Conservation (phyloP, 2,113 vertebrate species). For the Emydura subglobosa region DNA sequence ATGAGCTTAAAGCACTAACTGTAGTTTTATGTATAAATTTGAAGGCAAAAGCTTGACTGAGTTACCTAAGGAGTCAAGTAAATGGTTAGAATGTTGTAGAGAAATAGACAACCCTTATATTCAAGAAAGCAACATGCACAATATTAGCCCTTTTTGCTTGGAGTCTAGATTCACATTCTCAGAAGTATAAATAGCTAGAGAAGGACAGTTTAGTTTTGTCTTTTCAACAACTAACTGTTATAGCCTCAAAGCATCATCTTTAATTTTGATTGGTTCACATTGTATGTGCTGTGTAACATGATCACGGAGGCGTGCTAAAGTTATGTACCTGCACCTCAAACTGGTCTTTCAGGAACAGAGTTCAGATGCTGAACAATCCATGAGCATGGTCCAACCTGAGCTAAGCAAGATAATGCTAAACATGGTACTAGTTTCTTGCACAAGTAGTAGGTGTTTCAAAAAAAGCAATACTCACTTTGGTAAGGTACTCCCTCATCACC, state of each 20-base stretch:
- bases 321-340: neutral
- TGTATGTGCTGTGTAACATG: neutral
- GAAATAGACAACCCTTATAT: neutral
- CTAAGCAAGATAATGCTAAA: neutral
- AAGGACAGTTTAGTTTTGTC: neutral
- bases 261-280: neutral
- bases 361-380: neutral
- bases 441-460: neutral
- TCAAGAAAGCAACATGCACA: neutral
- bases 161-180: neutral
- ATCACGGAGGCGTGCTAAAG: neutral
- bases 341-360: neutral
- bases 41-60: neutral
- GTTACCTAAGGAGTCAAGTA: neutral
- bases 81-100: neutral
- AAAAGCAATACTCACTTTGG: conserved; percentile 82
- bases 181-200: neutral
- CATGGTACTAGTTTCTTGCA: neutral
- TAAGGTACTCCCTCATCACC: conserved; percentile 91
- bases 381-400: neutral
- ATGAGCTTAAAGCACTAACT: no score
- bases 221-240: neutral
- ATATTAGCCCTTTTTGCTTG: neutral
- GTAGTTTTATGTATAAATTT: neutral
- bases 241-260: neutral